phyloP scores from a whole-genome alignment of 2,888 invertebrate species.

The Caenorhabditis uteleia region DNA sequence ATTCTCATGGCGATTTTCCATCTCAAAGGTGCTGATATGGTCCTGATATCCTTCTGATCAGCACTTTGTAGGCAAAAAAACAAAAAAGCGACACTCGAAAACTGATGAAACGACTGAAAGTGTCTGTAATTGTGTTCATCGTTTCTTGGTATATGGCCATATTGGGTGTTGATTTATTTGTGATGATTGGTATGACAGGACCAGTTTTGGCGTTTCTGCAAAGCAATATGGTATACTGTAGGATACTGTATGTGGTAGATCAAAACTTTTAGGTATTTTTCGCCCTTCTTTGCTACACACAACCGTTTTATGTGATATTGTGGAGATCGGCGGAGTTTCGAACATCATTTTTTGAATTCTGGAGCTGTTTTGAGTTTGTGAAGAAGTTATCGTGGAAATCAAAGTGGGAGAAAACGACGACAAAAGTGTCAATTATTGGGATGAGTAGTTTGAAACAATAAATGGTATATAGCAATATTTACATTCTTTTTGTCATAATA shows the following conservation, averaged over 20 bases:
- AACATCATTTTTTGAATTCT: constrained; percentile 19
- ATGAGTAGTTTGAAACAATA: no score
- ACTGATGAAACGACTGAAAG: constrained; percentile 4
- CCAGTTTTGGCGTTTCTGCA: background rate
- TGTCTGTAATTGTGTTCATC: background rate
- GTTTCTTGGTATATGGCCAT: background rate
- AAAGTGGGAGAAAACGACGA: no score
- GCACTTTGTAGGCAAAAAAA: background rate
- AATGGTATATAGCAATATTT: no score
- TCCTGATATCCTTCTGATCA: background rate
- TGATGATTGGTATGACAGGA: background rate
- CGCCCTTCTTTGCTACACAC: no score
- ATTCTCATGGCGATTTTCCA: constrained; percentile 4
- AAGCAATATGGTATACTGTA: background rate
- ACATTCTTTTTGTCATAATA: no score
- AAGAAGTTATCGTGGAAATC: no score
- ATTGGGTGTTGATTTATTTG: background rate
- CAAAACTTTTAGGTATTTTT: no score
- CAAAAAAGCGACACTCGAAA: background rate
- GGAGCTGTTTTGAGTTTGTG: no score
- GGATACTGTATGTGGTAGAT: no score
- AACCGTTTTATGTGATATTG: constrained; percentile 28
- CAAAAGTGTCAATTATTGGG: no score
- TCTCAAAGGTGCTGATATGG: constrained; percentile 5
- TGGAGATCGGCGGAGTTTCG: constrained; percentile 27